Conservation (phyloP, 2,797 vertebrate genomes). For the Morus bassanus region DNA sequence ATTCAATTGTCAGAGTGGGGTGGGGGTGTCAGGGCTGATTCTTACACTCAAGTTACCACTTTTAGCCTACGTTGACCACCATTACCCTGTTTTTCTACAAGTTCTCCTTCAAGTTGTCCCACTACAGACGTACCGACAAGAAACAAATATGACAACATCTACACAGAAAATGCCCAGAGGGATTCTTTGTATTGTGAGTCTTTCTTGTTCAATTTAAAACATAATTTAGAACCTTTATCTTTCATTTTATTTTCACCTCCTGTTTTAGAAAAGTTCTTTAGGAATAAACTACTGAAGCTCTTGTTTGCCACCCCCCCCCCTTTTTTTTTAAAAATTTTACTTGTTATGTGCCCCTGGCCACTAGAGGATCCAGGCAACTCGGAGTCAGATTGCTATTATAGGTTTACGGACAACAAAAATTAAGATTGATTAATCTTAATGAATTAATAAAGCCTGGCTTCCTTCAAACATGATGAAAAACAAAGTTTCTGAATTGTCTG, state of each 20-base stretch:
- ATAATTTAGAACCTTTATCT: background rate
- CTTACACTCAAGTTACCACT: background rate
- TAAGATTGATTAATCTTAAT: background rate
- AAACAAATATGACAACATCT: background rate
- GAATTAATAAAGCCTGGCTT: background rate
- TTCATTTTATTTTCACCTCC: background rate
- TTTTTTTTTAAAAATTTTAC: background rate
- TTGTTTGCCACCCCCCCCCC: background rate
- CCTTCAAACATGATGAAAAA: background rate
- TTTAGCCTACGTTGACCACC: background rate
- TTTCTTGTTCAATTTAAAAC: background rate
- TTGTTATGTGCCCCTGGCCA: background rate
- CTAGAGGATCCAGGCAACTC: background rate
- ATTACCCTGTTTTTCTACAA: background rate
- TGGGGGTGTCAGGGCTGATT: background rate
- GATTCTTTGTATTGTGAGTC: background rate
- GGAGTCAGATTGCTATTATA: background rate
- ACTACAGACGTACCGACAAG: background rate
- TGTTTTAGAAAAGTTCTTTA: background rate
- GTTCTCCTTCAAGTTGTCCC: background rate
- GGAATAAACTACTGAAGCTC: background rate
- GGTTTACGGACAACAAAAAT: background rate
- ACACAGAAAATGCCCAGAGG: fast-evolving
- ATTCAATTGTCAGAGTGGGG: background rate
- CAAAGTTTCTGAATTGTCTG: background rate